phyloP scores from a whole-genome alignment of 2,113 vertebrate species.

The Typhlomys cinereus region DNA sequence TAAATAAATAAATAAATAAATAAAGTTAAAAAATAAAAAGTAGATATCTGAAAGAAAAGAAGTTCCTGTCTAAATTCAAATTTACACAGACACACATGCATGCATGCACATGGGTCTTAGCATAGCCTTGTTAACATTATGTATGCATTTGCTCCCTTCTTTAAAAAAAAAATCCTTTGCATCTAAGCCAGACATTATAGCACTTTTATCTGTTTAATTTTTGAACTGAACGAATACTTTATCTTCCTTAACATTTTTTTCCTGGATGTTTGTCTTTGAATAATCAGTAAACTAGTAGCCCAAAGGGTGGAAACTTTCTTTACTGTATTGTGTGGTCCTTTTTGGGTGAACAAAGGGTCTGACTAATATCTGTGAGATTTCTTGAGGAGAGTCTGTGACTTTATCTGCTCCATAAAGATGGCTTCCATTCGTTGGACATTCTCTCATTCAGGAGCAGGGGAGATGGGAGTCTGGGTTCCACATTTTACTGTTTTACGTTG shows the following conservation, averaged over 20 bases:
- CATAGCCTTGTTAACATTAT: background rate
- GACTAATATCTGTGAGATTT: background rate
- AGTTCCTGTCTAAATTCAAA: background rate
- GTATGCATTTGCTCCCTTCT: background rate
- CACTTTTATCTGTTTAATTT: background rate
- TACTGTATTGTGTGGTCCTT: background rate
- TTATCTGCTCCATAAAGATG: background rate
- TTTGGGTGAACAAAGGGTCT: background rate
- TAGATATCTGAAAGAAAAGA: too few relatives aligned
- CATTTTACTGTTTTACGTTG: background rate
- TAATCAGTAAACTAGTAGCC: background rate
- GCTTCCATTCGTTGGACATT: background rate
- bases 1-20: too few relatives aligned
- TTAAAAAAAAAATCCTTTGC: background rate
- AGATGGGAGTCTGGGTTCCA: background rate
- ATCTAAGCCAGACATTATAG: background rate
- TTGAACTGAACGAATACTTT: background rate
- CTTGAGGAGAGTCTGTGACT: background rate
- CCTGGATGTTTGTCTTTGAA: background rate
- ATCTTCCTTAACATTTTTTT: background rate
- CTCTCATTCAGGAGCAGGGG: background rate
- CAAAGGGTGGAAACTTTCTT: background rate
- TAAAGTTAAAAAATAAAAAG: too few relatives aligned
- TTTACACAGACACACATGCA: background rate
- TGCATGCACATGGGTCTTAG: background rate